Evolutionary conservation across 2,888 invertebrate genomes (phyloP).

Genomic region (Eumerus sabulonum): DNA sequence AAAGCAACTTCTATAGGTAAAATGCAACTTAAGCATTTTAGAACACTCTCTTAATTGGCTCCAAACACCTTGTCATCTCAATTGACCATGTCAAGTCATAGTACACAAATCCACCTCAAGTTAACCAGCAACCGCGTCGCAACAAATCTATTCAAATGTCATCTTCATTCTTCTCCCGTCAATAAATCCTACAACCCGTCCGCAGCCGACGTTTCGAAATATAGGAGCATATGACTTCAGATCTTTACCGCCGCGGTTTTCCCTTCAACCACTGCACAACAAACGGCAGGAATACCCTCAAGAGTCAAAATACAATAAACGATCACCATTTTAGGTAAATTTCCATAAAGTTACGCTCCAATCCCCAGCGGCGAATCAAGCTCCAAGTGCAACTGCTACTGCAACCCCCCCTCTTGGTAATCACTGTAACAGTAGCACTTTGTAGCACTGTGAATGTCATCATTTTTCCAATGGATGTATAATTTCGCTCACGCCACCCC

Average conservation of each 20-base stretch:
- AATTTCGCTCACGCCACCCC: slow-evolving; percentile 39
- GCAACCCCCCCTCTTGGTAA: slow-evolving; percentile 40
- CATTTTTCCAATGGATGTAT: slow-evolving; percentile 66
- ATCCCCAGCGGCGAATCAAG: neutral
- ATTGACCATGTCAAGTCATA: too few relatives aligned
- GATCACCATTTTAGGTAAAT: slow-evolving; percentile 69
- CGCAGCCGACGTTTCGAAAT: slow-evolving; percentile 56
- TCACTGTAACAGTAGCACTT: slow-evolving; percentile 33
- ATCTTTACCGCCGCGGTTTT: slow-evolving; percentile 49
- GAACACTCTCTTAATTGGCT: too few relatives aligned
- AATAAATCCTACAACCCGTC: slow-evolving; percentile 9
- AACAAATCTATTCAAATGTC: slow-evolving; percentile 61
- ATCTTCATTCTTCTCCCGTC: slow-evolving; percentile 51
- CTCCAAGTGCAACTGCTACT: slow-evolving; percentile 28
- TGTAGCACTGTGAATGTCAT: slow-evolving; percentile 64
- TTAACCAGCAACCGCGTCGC: neutral
- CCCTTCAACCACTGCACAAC: slow-evolving; percentile 6
- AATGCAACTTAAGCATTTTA: too few relatives aligned
- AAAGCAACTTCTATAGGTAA: too few relatives aligned
- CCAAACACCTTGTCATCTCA: too few relatives aligned
- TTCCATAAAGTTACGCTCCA: slow-evolving; percentile 67
- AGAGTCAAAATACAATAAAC: slow-evolving; percentile 58
- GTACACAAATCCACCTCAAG: too few relatives aligned
- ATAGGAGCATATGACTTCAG: slow-evolving; percentile 47
- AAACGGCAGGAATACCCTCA: slow-evolving; percentile 4